A percentile compares a stretch with the other conserved stretches of the same genome.
phyloP scores from a whole-genome alignment of 2,888 invertebrate genomes.

The Blera fallax region DNA sequence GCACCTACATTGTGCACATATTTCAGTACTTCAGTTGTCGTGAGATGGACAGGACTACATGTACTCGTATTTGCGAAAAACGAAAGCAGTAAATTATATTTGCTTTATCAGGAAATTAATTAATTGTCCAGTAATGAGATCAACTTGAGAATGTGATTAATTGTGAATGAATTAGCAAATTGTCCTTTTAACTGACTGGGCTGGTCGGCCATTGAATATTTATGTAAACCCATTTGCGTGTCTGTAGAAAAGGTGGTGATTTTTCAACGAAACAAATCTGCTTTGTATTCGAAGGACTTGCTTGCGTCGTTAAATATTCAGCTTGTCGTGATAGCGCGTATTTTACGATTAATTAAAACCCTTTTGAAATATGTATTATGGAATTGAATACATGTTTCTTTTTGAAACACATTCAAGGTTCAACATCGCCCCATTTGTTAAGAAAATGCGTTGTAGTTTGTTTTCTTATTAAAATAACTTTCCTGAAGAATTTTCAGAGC shows the following conservation, averaged over 20 bases:
- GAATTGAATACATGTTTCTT: not conserved
- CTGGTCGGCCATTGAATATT: not conserved
- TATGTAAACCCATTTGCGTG: conserved; percentile 8
- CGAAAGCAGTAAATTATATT: not conserved
- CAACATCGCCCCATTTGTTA: too few species aligned
- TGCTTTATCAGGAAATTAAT: not conserved
- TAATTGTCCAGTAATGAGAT: not conserved
- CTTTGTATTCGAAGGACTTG: not conserved
- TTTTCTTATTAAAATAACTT: too few species aligned
- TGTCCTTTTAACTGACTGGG: not conserved
- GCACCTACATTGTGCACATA: too few species aligned
- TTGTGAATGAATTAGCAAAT: not conserved
- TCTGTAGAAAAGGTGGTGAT: not conserved
- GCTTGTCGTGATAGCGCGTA: not conserved
- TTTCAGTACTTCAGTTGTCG: not conserved
- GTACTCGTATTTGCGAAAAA: too few species aligned
- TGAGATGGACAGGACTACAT: not conserved
- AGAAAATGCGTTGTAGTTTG: too few species aligned
- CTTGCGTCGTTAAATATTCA: not conserved
- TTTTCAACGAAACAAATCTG: not conserved
- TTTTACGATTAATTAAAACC: not conserved
- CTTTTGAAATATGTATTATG: not conserved
- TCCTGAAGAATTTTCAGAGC: too few species aligned
- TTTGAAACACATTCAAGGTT: not conserved
- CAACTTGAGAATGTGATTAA: not conserved